phyloP scores from a whole-genome alignment of 2,113 vertebrate species.

The Chionis minor region DNA sequence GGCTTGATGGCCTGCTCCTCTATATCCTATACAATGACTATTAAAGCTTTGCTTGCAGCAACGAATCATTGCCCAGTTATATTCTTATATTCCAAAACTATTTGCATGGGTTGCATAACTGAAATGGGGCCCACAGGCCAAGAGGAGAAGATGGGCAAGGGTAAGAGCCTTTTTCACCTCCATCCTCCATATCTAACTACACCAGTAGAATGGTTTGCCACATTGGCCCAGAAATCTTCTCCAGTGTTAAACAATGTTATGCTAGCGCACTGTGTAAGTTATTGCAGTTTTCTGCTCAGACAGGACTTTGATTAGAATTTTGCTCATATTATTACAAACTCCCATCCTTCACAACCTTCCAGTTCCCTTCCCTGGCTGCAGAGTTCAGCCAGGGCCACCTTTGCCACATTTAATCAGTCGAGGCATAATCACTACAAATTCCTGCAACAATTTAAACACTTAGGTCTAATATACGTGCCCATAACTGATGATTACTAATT shows the following conservation, averaged over 20 bases:
- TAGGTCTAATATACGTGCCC: neutral
- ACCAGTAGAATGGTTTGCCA: neutral
- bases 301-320: neutral
- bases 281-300: neutral
- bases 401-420: neutral
- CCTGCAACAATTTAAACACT: neutral
- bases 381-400: neutral
- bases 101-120: accelerated
- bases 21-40: neutral
- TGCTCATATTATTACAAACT: neutral
- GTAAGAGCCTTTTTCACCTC: neutral
- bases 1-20: neutral
- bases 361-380: neutral
- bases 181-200: neutral
- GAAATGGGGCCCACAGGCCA: neutral
- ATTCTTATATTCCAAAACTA: neutral
- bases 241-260: neutral
- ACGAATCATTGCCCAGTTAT: neutral
- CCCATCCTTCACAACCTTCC: neutral
- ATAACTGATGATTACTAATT: neutral
- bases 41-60: neutral
- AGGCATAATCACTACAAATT: constrained; percentile 14
- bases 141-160: neutral
- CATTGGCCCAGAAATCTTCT: neutral
- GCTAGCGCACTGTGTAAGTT: neutral